Percentiles rank a stretch among this genome's conserved stretches.
These are phyloP conservation scores for Macaca nemestrina DNA, from an alignment of 2,113 vertebrate species.

Conservation along the genomic window DNA sequence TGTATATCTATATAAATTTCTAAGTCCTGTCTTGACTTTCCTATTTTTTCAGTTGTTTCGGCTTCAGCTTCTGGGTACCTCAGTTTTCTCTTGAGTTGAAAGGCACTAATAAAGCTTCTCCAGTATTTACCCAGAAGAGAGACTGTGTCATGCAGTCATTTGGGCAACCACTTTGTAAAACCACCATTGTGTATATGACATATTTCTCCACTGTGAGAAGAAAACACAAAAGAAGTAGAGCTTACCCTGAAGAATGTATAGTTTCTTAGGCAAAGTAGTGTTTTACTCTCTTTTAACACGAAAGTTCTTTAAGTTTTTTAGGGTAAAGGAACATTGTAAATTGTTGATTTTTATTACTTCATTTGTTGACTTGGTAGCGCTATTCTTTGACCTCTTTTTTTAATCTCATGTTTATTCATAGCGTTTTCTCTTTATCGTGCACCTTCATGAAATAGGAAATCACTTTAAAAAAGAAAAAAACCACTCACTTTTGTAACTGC, in stretches of 20 bases:
- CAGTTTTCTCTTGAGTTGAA: background rate
- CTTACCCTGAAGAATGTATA: background rate
- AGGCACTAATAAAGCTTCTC: background rate
- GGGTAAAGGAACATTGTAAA: background rate
- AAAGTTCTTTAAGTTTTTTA: background rate
- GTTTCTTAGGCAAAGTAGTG: background rate
- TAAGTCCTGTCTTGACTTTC: background rate
- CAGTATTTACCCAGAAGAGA: background rate
- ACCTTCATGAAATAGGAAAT: constrained; percentile 7
- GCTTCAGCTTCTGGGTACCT: background rate
- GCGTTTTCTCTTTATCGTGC: constrained; percentile 1
- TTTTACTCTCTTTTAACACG: background rate
- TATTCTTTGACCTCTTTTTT: constrained; percentile 15
- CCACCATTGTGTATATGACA: background rate
- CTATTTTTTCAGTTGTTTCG: background rate
- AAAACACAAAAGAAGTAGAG: background rate
- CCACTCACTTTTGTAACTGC: background rate
- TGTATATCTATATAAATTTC: background rate
- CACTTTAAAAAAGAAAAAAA: background rate
- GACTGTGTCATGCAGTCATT: background rate
- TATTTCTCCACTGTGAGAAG: background rate
- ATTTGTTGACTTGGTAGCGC: background rate
- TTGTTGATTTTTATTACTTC: constrained; percentile 8
- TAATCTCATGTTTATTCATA: background rate
- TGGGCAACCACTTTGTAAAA: background rate